Evolutionary conservation across 2,113 vertebrate species (phyloP), one percentile per base, ranked within the genome.

Genomic region (Lichenostomus cassidix): DNA sequence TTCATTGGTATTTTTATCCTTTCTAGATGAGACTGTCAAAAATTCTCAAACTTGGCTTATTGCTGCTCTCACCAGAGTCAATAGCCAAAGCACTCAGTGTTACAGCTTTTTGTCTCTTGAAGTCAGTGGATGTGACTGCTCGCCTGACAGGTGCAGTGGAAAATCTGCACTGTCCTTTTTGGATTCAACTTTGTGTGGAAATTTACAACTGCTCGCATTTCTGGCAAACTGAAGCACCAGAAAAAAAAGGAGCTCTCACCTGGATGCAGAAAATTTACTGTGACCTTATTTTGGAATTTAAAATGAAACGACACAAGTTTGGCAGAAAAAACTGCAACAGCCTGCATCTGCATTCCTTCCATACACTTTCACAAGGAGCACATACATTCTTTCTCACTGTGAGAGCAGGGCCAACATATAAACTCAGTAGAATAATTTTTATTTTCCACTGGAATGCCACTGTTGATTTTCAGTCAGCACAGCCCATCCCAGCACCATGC

Each of bases 141-240:
- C 77, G 79, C 63, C 67, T 62, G 71, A 95, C 63, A 90, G 85
- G 63, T 90, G 70, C 75, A 80, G 27, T 41, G 79, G 90, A 93
- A 97, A 94, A 90, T 69, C 88, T 65, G n/a, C 64, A 69, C 50
- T 50, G 39, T 82, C 64, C 68, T 69, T 88, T 71, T 91, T 87
- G 79, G 80, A 63, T 77, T 69, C 75, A 73, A 1, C 19, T 76
- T 73, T 19, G 3, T 35, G 29, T 88, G 88, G 85, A 96, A 94
- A 80, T 68, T 62, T 94, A 86, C 42, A 74, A 39, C 63, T 42
- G 59, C 79, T 91, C 1, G 0, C 15, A 28, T 58, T 91, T 80
- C 70, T 96, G 95, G 70, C 79, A 92, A 37, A 65, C 31, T n/a
- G 70, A 58, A 88, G 46, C 65, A 62, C 75, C 46, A 69, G 74